Evolutionary conservation across 1,140 invertebrate species (phyloP), one percentile per base, ranked within the genome.

Genomic region (Pantala flavescens): DNA sequence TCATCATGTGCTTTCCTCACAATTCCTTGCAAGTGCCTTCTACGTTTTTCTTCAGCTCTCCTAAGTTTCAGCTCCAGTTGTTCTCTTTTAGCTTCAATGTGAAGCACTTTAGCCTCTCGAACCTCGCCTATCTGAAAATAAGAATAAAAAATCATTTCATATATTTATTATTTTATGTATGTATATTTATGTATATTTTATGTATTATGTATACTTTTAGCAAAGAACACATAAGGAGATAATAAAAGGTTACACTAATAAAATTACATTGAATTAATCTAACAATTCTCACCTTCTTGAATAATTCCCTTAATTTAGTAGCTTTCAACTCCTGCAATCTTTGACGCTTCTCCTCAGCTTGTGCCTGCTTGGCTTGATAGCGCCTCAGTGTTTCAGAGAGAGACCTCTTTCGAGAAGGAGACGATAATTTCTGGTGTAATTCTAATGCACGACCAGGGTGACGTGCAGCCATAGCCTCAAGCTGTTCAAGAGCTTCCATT

Each of bases 1-100:
- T 99, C 97, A 79, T 98, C 97, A 78, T 98, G 96, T 1, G 97
- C 97, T 83, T 98, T 98, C 74, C 90, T 88, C 0, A 97, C 90
- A 77, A 97, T 95, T 76, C 92, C 91, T 79, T 91, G 84, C 28
- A 93, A 81, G 81, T 91, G 86, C 78, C 91, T 87, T 73, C 93
- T 91, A 23, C 97, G 86, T 80, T 98, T 98, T 80, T 97, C 94
- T 74, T 95, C 94, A 0, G 97, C 97, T 77, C 92, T 88, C 79
- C 94, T 91, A 73, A 98, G 84, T 78, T 94, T 92, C 78, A 89
- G 86, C 80, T 97, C 91, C 86, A 98, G 91, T 76, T 74, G 43
- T 10, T 74, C 73, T 28, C 73, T 43, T 55, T 74, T 74, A 11
- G 24, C 24, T 28, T 49, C 43, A 11, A 55, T 49, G 24, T 74